Percentiles rank a stretch among this genome's conserved stretches.
phyloP scores from a whole-genome alignment of 1,140 invertebrate genomes.

The Leguminivora glycinivorella region DNA sequence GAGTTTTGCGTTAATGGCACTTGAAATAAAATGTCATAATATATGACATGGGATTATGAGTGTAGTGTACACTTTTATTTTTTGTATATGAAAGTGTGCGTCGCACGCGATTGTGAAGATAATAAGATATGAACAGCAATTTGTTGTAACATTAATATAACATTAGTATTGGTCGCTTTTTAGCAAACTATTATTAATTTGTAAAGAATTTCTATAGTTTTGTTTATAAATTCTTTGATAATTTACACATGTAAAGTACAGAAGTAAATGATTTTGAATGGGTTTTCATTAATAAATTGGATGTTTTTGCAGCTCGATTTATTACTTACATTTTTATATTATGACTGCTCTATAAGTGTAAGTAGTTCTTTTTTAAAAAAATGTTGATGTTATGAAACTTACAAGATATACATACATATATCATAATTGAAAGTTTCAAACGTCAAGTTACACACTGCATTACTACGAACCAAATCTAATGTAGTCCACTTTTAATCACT shows the following conservation, averaged over 20 bases:
- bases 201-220: too few relatives aligned
- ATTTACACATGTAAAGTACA: too few relatives aligned
- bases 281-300: too few relatives aligned
- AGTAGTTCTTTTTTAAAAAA: too few relatives aligned
- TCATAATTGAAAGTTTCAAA: neutral
- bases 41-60: neutral
- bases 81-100: neutral
- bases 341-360: too few relatives aligned
- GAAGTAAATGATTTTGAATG: too few relatives aligned
- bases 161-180: neutral
- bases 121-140: neutral
- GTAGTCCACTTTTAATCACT: constrained; percentile 13
- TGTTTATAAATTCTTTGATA: too few relatives aligned
- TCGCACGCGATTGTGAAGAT: neutral
- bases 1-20: constrained; percentile 21
- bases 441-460: neutral
- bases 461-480: neutral
- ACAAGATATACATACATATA: neutral
- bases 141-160: neutral
- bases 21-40: neutral
- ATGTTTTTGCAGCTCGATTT: too few relatives aligned
- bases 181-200: too few relatives aligned
- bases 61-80: constrained; percentile 3
- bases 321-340: too few relatives aligned
- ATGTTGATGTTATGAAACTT: too few relatives aligned